phyloP scores from a whole-genome alignment of 1,140 invertebrate species.

The Drosophila virilis region DNA sequence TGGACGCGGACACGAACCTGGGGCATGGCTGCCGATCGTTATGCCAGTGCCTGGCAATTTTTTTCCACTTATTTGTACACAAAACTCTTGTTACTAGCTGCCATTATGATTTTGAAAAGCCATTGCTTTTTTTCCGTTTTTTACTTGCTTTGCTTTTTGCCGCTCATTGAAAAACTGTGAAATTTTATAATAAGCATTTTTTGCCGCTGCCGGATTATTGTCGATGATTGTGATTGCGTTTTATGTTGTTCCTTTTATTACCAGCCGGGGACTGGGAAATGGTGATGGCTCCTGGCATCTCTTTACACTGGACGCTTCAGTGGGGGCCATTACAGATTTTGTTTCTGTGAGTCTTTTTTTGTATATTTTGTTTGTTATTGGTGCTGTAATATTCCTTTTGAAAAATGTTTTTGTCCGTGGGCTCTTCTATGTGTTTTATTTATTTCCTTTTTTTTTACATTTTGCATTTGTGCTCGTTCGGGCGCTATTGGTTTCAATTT shows the following conservation, averaged over 20 bases:
- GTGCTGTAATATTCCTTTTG: constrained; percentile 79
- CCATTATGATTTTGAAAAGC: constrained; percentile 84
- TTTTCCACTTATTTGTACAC: constrained; percentile 76
- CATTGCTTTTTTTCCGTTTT: constrained; percentile 63
- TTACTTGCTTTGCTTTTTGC: constrained; percentile 44
- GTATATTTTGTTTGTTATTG: constrained; percentile 42
- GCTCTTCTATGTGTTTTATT: constrained; percentile 24
- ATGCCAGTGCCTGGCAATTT: constrained; percentile 52
- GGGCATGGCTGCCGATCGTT: constrained; percentile 46
- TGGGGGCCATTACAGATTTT: constrained; percentile 25
- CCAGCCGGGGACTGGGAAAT: constrained; percentile 32
- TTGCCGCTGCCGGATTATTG: constrained; percentile 81
- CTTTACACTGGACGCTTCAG: constrained; percentile 5
- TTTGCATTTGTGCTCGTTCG: constrained; percentile 58
- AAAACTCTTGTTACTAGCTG: constrained; percentile 84
- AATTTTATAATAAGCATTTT: constrained; percentile 84
- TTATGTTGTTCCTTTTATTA: constrained; percentile 82
- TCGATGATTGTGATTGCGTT: constrained; percentile 84
- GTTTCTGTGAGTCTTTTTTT: constrained; percentile 4
- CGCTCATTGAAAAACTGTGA: constrained; percentile 84
- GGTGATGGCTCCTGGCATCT: constrained; percentile 14
- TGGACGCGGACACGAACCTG: constrained; percentile 2
- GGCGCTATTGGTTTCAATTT: constrained; percentile 80
- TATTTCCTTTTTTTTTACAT: constrained; percentile 30
- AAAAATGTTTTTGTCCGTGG: constrained; percentile 67